Percentiles rank a stretch among this genome's conserved stretches.
These are phyloP conservation scores for Drosophila asahinai DNA, from an alignment of 1,140 invertebrate species.

Conservation along the genomic window DNA sequence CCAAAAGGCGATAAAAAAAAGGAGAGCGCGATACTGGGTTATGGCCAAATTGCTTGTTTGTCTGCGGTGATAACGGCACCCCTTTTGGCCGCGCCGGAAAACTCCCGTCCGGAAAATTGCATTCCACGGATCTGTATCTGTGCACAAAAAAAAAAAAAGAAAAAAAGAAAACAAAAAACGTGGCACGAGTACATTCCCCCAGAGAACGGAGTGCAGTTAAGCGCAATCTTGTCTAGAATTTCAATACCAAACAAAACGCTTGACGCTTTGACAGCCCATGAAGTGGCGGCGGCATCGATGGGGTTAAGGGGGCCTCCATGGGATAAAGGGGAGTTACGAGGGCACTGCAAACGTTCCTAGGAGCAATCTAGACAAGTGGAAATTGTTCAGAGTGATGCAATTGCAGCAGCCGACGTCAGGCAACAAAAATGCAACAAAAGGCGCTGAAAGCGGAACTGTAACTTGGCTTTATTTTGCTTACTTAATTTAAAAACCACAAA, in stretches of 20 bases:
- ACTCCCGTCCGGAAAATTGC: constrained; percentile 30
- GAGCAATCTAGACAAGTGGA: constrained; percentile 49
- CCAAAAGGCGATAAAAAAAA: constrained; percentile 3
- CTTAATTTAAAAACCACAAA: too few species aligned
- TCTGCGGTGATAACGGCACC: constrained; percentile 37
- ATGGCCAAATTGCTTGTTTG: constrained; percentile 37
- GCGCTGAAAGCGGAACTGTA: constrained; percentile 25
- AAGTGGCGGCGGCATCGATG: constrained; percentile 3
- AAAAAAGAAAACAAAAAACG: constrained; percentile 8
- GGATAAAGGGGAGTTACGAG: not conserved
- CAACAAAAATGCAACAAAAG: constrained; percentile 27
- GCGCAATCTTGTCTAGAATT: constrained; percentile 77
- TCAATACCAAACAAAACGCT: constrained; percentile 73
- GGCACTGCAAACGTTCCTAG: constrained; percentile 23
- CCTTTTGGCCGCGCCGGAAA: not conserved
- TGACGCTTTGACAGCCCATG: constrained; percentile 66
- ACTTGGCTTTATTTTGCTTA: not conserved
- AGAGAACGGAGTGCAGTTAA: constrained; percentile 48
- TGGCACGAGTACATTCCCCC: constrained; percentile 33
- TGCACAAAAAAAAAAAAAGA: constrained; percentile 1
- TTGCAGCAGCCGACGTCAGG: constrained; percentile 42
- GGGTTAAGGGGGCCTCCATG: not conserved
- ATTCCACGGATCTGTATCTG: constrained; percentile 38
- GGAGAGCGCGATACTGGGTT: constrained; percentile 18
- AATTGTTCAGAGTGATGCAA: constrained; percentile 49